Evolutionary conservation across 2,113 vertebrate genomes (phyloP), one percentile per base, ranked within the genome.

Genomic region (Sorex fumeus): DNA sequence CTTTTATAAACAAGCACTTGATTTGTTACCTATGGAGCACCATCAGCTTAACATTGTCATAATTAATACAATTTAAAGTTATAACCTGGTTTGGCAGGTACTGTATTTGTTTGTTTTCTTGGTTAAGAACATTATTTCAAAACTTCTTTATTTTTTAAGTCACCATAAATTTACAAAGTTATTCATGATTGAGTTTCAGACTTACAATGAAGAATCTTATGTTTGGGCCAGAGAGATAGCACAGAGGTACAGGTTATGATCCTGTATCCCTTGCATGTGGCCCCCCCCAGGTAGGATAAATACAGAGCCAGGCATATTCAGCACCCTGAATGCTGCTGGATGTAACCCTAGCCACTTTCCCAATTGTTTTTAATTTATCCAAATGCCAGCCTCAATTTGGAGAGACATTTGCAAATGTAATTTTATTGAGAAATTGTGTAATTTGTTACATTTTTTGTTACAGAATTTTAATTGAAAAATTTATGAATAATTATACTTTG

Each of bases 1-100:
- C 4, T 78, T 87, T 66, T 62, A 64, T 91, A 84, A 90, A 89
- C 69, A 15, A 80, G 11, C 28, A 67, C 77, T 76, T 91, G 60
- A 47, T 77, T 91, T 88, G 18, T 19, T 91, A 70, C 45, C 19
- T 86, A 1, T 53, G 12, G 19, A 47, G 88, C 81, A 71, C 16
- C 27, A 32, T 72, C 84, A 84, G 25, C 43, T 36, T 75, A 87
- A 70, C 77, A 75, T 64, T 85, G 34, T 19, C 60, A 75, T 93
- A 78, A 83, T 70, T 78, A 47, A 57, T 7, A 70, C 15, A 88
- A 16, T 64, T 88, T 53, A 53, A 53, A 87, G 7, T 88, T 87
- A 47, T 75, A n/a, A 77, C 43, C 27, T 77, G 11, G 23, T 27
- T 60, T 91, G 32, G 32, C 18, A n/a, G 12, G 84, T 47, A 75